phyloP scores from a whole-genome alignment of 2,113 vertebrate genomes.

The Nannobrachium achirus region DNA sequence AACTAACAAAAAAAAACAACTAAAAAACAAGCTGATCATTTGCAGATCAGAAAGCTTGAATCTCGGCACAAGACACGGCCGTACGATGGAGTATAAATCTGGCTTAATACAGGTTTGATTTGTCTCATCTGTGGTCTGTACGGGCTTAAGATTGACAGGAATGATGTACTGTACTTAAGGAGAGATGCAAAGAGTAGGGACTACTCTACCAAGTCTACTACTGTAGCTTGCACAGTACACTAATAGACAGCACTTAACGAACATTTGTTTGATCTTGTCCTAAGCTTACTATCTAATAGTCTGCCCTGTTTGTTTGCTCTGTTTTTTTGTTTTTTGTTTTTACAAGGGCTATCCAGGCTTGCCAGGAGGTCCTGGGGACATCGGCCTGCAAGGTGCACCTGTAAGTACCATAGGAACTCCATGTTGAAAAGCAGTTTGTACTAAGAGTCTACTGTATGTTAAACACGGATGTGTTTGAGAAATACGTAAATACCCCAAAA shows the following conservation, averaged over 20 bases:
- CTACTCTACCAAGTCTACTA: neutral
- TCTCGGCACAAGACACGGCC: too few species aligned
- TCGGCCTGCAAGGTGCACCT: conserved; percentile 86
- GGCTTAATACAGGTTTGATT: too few species aligned
- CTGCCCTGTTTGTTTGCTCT: conserved; percentile 35
- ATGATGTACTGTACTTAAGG: neutral
- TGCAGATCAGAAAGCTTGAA: too few species aligned
- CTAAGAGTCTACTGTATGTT: too few species aligned
- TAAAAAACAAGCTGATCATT: too few species aligned
- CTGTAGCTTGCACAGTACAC: neutral
- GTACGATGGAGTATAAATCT: too few species aligned
- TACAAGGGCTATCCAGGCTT: conserved; percentile 91
- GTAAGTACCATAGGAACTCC: conserved; percentile 80
- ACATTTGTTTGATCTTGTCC: neutral
- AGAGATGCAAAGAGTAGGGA: neutral
- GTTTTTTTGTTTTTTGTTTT: conserved; percentile 33
- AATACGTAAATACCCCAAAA: too few species aligned
- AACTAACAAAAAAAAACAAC: too few species aligned
- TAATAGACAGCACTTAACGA: neutral
- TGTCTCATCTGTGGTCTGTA: too few species aligned
- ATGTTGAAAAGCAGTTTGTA: too few species aligned
- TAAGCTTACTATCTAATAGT: neutral
- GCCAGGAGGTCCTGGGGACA: conserved; percentile 86
- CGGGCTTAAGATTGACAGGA: too few species aligned
- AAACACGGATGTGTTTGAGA: too few species aligned